These are phyloP conservation scores for Aplochiton taeniatus DNA, from an alignment of 2,797 vertebrate species.

Conservation along the genomic window DNA sequence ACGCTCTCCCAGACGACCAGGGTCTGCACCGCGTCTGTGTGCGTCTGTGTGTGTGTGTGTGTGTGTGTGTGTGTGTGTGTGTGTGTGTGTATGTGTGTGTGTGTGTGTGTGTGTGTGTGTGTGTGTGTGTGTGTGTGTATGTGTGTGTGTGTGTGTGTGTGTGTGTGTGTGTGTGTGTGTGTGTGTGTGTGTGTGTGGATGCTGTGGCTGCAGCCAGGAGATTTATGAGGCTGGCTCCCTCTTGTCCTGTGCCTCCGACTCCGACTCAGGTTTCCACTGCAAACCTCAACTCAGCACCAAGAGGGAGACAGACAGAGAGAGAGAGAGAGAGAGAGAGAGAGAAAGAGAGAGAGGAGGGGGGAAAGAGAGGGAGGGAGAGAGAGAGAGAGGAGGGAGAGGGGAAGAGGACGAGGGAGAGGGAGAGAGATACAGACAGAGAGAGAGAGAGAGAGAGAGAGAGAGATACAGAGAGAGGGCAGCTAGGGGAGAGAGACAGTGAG, in stretches of 20 bases:
- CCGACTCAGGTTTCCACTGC: constrained; percentile 68
- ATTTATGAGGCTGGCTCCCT: constrained; percentile 68
- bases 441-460: constrained; percentile 26
- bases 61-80: too few species aligned
- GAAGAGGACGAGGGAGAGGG: not conserved
- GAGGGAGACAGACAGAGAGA: constrained; percentile 45
- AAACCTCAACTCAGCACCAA: constrained; percentile 67
- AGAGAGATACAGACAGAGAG: not conserved
- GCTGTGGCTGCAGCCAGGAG: constrained; percentile 52
- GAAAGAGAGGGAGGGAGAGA: not conserved
- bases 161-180: too few species aligned
- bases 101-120: not conserved
- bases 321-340: constrained; percentile 27
- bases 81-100: too few species aligned
- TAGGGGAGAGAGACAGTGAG: not conserved
- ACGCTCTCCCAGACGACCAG: constrained; percentile 3
- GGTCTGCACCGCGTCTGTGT: too few species aligned
- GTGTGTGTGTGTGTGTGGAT: constrained; percentile 23
- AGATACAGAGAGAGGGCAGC: not conserved
- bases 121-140: too few species aligned
- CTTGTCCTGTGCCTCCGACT: constrained; percentile 64
- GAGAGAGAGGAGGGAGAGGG: constrained; percentile 38
- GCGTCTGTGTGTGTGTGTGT: too few species aligned
- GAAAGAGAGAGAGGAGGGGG: not conserved
- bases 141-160: too few species aligned